phyloP scores from a whole-genome alignment of 2,797 vertebrate species.

The Tarsius wallacei region DNA sequence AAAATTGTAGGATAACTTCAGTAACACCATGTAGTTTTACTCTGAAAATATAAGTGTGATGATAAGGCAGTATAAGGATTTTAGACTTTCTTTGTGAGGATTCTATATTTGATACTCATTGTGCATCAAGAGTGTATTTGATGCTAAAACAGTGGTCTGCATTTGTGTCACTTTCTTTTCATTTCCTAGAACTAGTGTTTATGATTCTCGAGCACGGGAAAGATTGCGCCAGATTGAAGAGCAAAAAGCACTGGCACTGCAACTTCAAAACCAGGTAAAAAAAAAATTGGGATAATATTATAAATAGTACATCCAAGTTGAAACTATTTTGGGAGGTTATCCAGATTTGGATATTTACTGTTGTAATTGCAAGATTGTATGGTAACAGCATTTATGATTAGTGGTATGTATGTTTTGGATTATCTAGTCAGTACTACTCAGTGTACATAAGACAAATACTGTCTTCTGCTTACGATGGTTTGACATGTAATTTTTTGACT shows the following conservation, averaged over 20 bases:
- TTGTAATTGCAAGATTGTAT: background rate
- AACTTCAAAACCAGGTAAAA: slow-evolving; percentile 95
- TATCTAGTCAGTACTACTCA: background rate
- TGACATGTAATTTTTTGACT: background rate
- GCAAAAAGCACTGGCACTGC: slow-evolving; percentile 94
- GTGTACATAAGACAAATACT: background rate
- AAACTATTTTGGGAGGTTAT: slow-evolving; percentile 3
- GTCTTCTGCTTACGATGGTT: background rate
- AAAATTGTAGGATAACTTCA: slow-evolving; percentile 43
- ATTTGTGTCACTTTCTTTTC: background rate
- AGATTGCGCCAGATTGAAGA: slow-evolving; percentile 96
- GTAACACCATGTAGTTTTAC: background rate
- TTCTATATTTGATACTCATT: slow-evolving; percentile 31
- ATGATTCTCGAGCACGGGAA: slow-evolving; percentile 97
- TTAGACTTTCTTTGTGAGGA: background rate
- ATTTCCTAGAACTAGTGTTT: slow-evolving; percentile 95
- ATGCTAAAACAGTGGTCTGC: background rate
- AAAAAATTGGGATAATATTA: background rate
- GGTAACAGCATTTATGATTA: background rate
- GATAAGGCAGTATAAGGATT: slow-evolving; percentile 23
- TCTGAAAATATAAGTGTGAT: background rate
- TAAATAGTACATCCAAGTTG: slow-evolving; percentile 26
- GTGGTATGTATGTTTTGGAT: background rate
- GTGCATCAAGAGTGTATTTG: background rate
- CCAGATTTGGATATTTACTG: background rate